Conservation (phyloP, 1,140 invertebrate species). For the Saccostrea echinata region DNA sequence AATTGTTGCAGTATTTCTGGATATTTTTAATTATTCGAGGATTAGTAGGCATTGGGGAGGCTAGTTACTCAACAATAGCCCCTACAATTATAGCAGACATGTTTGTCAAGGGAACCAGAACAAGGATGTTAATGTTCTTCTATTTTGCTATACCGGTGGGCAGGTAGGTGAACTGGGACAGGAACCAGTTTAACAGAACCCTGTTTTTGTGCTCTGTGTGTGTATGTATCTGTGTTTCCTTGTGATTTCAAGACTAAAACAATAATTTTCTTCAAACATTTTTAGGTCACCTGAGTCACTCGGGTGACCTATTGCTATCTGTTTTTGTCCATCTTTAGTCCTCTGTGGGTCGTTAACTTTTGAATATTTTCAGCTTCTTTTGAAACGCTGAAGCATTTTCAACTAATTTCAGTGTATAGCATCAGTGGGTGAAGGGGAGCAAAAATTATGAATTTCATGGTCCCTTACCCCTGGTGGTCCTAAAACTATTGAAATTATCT, state of each 20-base stretch:
- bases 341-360: too few species aligned
- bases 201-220: not conserved
- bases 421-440: too few species aligned
- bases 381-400: too few species aligned
- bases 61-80: constrained; percentile 99
- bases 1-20: constrained; percentile 72
- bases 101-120: constrained; percentile 91
- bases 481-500: too few species aligned
- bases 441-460: too few species aligned
- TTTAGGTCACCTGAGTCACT: too few species aligned
- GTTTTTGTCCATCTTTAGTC: too few species aligned
- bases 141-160: constrained; percentile 99
- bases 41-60: constrained; percentile 98
- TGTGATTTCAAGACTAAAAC: not conserved
- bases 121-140: constrained; percentile 97
- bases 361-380: too few species aligned
- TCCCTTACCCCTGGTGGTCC: too few species aligned
- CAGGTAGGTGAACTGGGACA: constrained; percentile 83
- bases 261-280: too few species aligned
- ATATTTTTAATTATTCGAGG: constrained; percentile 93
- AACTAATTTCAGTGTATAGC: too few species aligned
- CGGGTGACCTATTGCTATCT: too few species aligned
- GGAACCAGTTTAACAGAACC: not conserved
- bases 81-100: constrained; percentile 99
- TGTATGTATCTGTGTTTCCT: not conserved